Conservation (phyloP, 2,888 invertebrate species). For the Agrochola lota region DNA sequence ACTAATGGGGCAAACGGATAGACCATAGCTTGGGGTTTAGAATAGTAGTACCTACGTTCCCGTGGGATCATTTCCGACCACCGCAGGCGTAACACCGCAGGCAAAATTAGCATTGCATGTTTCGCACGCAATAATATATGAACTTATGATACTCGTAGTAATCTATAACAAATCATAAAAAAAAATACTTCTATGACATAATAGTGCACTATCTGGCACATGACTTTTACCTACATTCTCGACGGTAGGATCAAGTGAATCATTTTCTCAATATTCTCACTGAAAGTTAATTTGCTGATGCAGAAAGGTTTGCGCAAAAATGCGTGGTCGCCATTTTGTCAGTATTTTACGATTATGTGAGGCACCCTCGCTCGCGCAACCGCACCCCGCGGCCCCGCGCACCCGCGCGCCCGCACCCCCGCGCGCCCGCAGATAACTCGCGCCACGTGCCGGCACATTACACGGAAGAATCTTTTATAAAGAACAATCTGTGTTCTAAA, state of each 20-base stretch:
- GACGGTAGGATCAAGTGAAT: slow-evolving; percentile 7
- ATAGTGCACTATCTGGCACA: neutral
- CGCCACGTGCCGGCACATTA: slow-evolving; percentile 2
- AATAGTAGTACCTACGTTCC: neutral
- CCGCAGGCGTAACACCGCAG: neutral
- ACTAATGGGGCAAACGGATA: no score
- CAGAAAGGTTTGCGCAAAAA: slow-evolving; percentile 44
- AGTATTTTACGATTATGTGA: slow-evolving; percentile 43
- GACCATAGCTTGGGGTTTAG: neutral
- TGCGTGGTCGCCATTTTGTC: slow-evolving; percentile 33
- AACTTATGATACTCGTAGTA: neutral
- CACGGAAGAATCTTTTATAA: neutral
- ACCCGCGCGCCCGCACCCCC: neutral
- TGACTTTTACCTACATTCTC: neutral
- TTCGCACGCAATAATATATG: neutral
- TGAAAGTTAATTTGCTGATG: slow-evolving; percentile 49
- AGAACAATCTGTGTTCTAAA: neutral
- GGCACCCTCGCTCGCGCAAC: neutral
- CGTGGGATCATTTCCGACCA: neutral
- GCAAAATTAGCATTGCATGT: neutral
- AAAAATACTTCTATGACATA: neutral
- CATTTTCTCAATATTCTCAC: slow-evolving; percentile 36
- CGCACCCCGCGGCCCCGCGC: no score
- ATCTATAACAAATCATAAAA: neutral
- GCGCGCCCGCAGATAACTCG: neutral